Percentiles rank a stretch among this genome's conserved stretches.
phyloP scores from a whole-genome alignment of 2,113 vertebrate genomes.

The Ginglymostoma cirratum region DNA sequence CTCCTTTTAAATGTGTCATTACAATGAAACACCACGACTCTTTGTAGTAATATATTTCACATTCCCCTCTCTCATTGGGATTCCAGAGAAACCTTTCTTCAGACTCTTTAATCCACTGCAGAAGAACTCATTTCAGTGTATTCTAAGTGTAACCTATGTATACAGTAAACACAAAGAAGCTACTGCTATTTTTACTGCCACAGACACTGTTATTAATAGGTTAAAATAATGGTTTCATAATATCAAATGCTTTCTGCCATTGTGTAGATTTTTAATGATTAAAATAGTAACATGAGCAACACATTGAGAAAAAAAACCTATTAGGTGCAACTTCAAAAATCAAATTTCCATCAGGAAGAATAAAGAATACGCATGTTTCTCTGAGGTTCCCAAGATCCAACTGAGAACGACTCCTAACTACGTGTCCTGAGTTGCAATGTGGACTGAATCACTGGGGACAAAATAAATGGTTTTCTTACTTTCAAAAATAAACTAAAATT shows the following conservation, averaged over 20 bases:
- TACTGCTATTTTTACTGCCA: not conserved
- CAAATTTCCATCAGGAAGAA: not conserved
- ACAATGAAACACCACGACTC: not conserved
- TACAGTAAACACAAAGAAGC: not conserved
- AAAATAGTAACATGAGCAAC: not conserved
- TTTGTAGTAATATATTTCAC: not conserved
- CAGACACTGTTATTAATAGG: not conserved
- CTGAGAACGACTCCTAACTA: not conserved
- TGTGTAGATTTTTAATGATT: not conserved
- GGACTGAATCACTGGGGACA: not conserved
- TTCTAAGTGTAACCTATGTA: not conserved
- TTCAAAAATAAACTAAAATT: not conserved
- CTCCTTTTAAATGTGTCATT: not conserved
- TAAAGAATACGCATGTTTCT: not conserved
- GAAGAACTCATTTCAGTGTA: not conserved
- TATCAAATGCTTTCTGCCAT: not conserved
- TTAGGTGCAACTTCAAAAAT: not conserved
- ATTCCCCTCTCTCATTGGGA: not conserved
- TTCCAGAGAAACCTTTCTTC: not conserved
- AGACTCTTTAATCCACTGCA: not conserved
- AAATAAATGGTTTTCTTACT: conserved; percentile 2
- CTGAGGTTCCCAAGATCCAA: not conserved
- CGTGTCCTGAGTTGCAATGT: not conserved
- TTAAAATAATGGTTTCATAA: not conserved
- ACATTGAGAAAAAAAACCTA: not conserved